A percentile compares a stretch with the other conserved stretches of the same genome.
Conservation (phyloP, 1,140 invertebrate genomes). For the Brevipalpus yothersi region DNA sequence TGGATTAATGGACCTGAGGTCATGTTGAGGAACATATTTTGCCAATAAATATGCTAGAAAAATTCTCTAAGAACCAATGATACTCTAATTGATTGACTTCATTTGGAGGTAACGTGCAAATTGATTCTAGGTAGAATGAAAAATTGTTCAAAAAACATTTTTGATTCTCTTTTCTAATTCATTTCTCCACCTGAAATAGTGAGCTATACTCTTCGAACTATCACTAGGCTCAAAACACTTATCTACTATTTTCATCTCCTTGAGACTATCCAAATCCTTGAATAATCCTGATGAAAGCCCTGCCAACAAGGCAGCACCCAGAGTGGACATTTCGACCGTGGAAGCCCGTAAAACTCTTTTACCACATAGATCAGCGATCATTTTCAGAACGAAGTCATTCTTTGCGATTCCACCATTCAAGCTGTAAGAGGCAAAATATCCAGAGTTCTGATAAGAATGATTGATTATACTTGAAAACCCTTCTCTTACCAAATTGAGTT, state of each 20-base stretch:
- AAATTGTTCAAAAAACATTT: too few species aligned
- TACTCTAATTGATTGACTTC: too few species aligned
- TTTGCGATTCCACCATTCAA: conserved; percentile 75
- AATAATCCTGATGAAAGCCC: conserved; percentile 30
- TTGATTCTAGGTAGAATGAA: too few species aligned
- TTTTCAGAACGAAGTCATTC: conserved; percentile 69
- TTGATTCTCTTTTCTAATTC: too few species aligned
- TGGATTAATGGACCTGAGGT: too few species aligned
- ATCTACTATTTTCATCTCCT: neutral
- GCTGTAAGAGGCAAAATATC: conserved; percentile 23
- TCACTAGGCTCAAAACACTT: neutral
- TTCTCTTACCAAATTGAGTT: too few species aligned
- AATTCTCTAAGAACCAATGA: too few species aligned
- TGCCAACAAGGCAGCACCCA: conserved; percentile 53
- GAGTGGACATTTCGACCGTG: conserved; percentile 41
- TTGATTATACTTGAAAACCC: conserved; percentile 25
- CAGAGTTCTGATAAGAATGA: conserved; percentile 35
- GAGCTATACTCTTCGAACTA: too few species aligned
- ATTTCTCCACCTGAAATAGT: too few species aligned
- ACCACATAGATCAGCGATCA: conserved; percentile 51
- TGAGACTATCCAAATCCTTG: conserved; percentile 26
- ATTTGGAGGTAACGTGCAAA: too few species aligned
- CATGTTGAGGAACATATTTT: too few species aligned
- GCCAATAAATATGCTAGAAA: too few species aligned
- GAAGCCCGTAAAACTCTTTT: conserved; percentile 39